Percentiles rank a stretch among this genome's conserved stretches.
phyloP scores from a whole-genome alignment of 2,888 invertebrate genomes.

The Torymus texanus region DNA sequence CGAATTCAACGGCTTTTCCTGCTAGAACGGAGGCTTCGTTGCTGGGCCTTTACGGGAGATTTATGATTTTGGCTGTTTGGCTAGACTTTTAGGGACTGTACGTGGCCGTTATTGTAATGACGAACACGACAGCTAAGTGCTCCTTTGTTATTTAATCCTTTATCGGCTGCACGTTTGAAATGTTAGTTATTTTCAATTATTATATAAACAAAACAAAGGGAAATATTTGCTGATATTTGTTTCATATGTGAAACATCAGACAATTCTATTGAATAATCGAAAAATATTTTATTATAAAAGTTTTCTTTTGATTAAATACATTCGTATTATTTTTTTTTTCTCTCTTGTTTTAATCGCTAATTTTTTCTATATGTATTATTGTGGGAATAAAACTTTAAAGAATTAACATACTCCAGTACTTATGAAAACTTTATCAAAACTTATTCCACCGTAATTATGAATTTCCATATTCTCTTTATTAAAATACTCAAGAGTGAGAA shows the following conservation, averaged over 20 bases:
- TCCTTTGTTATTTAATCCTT: not conserved
- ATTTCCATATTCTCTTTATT: not conserved
- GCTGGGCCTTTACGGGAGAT: not conserved
- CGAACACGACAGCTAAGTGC: constrained; percentile 1
- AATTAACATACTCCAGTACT: constrained; percentile 1
- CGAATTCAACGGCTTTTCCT: constrained; percentile 6
- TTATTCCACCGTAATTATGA: constrained; percentile 19
- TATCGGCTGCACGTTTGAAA: not conserved
- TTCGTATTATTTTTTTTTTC: no score
- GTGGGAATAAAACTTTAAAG: no score
- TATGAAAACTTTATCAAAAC: constrained; percentile 13
- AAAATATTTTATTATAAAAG: no score
- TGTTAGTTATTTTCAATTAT: no score
- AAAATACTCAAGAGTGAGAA: constrained; percentile 4
- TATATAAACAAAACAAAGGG: no score
- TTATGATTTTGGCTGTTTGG: constrained; percentile 31
- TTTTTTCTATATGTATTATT: no score
- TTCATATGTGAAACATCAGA: no score
- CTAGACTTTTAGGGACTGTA: constrained; percentile 8
- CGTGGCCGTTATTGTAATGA: not conserved
- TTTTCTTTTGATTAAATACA: no score
- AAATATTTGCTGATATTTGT: no score
- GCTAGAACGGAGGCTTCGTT: no score
- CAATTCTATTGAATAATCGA: no score
- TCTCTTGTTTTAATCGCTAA: no score